phyloP scores from a whole-genome alignment of 2,797 vertebrate genomes.

The Kryptolebias ocellatus region DNA sequence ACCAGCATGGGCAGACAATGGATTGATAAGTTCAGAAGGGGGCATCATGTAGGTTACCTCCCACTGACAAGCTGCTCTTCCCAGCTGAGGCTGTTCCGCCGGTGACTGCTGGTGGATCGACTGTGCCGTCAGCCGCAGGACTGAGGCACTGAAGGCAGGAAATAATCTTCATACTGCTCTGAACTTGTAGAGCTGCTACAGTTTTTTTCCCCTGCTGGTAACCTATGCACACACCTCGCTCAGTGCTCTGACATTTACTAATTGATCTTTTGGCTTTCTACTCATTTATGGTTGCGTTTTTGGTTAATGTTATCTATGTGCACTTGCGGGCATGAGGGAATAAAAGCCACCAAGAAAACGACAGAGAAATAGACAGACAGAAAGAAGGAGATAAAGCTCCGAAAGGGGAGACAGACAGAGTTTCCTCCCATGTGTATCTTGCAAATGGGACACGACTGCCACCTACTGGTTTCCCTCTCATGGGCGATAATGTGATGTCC shows the following conservation, averaged over 20 bases:
- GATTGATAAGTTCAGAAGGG: constrained; percentile 52
- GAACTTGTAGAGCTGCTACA: constrained; percentile 32
- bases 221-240: constrained; percentile 20
- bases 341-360: neutral
- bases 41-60: constrained; percentile 66
- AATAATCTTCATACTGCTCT: constrained; percentile 43
- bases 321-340: constrained; percentile 1
- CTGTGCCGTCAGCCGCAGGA: constrained; percentile 55
- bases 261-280: constrained; percentile 87
- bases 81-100: constrained; percentile 54
- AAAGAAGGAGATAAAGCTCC: constrained; percentile 19
- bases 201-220: constrained; percentile 5
- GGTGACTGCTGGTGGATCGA: constrained; percentile 58
- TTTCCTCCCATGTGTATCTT: constrained; percentile 56
- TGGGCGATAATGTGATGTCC: constrained; percentile 45
- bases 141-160: constrained; percentile 44
- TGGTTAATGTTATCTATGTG: constrained; percentile 21
- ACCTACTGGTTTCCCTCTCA: constrained; percentile 83
- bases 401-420: constrained; percentile 26
- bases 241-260: constrained; percentile 85
- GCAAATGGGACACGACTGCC: constrained; percentile 89
- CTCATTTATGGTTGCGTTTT: constrained; percentile 52
- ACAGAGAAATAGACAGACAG: neutral
- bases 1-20: constrained; percentile 43
- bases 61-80: constrained; percentile 64